Base-by-base conservation (phyloP, 1,140 invertebrate species). In the Agrypnia vestita region DNA sequence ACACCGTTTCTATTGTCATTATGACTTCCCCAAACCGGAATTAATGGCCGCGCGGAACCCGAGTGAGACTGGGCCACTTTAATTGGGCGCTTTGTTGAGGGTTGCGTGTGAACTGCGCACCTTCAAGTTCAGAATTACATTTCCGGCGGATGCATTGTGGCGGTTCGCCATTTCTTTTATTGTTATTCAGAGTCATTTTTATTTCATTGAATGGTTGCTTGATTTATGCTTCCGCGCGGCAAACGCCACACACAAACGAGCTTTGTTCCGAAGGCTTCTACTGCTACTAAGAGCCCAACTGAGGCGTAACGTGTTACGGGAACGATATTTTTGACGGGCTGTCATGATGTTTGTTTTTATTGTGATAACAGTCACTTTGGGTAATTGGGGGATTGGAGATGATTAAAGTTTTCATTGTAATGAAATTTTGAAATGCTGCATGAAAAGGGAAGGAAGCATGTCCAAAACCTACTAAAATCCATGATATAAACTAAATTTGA, bases 121-220 rank as follows among this genome's bases (percentile, higher is more conserved):
- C 47, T 74, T 75, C 53, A 74, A 44, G 12, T 69, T 77, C 75
- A 56, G 78, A 82, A 80, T 80, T 80, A 80, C 67, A 82, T 74
- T 82, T 82, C 81, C 81, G 78, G 46, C 78, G 76, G 80, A 79
- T 74, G 81, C 81, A 80, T 80, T 82, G 80, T 82, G 81, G 46
- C 51, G 46, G 80, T 21, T 56, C 76, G 59, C 80, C 77, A 43
- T 80, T 82, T 82, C 80, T 82, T 79, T 79, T 76, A 82, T 79
- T 79, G 80, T 82, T 82, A 82, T 79, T 69, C 74, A 15, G 19
- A 56, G 62, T 79, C 55, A 79, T 79, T 82, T 77, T 79, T 82
- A 82, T 82, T 82, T 79, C 77, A 72, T 76, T 75, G 76, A 74
- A 44, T 21, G 67, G 47, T 61, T 11, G 62, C 12, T 72, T 82